Percentiles rank a stretch among this genome's conserved stretches.
These are phyloP conservation scores for Pseudorhiza aurosa DNA, from an alignment of 30 jellyfish, hydroid and myxozoan genomes.

Conservation along the genomic window DNA sequence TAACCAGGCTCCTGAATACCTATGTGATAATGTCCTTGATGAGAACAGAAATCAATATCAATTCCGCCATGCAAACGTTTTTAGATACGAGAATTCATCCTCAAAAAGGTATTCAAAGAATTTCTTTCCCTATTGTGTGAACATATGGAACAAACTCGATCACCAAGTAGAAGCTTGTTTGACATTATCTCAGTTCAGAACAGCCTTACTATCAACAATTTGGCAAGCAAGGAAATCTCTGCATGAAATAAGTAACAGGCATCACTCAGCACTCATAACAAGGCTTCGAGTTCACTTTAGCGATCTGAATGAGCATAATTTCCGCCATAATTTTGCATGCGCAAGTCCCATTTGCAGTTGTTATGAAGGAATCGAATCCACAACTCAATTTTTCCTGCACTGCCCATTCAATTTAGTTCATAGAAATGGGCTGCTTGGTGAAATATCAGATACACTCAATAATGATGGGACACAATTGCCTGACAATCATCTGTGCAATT, in stretches of 20 bases:
- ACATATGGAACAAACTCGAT: slow-evolving; percentile 36
- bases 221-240: neutral
- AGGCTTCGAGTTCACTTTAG: slow-evolving; percentile 36
- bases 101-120: slow-evolving; percentile 29
- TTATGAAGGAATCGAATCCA: too few species aligned
- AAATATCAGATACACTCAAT: neutral
- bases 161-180: neutral
- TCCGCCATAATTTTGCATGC: slow-evolving; percentile 14
- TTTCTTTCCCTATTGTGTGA: slow-evolving; percentile 30
- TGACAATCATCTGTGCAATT: too few species aligned
- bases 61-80: slow-evolving; percentile 19
- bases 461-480: neutral
- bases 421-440: too few species aligned
- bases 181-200: slow-evolving; percentile 33
- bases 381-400: too few species aligned
- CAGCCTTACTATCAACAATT: slow-evolving; percentile 7
- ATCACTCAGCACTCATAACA: too few species aligned
- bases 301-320: slow-evolving; percentile 28
- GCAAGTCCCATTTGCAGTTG: slow-evolving; percentile 28
- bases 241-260: too few species aligned
- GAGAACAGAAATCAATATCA: slow-evolving; percentile 21
- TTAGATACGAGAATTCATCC: slow-evolving; percentile 27
- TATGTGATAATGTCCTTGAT: slow-evolving; percentile 13
- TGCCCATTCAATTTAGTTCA: too few species aligned
- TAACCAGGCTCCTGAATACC: slow-evolving; percentile 14